These are phyloP conservation scores for Caenorhabditis doughertyi DNA, from an alignment of 2,888 invertebrate genomes.

Conservation along the genomic window DNA sequence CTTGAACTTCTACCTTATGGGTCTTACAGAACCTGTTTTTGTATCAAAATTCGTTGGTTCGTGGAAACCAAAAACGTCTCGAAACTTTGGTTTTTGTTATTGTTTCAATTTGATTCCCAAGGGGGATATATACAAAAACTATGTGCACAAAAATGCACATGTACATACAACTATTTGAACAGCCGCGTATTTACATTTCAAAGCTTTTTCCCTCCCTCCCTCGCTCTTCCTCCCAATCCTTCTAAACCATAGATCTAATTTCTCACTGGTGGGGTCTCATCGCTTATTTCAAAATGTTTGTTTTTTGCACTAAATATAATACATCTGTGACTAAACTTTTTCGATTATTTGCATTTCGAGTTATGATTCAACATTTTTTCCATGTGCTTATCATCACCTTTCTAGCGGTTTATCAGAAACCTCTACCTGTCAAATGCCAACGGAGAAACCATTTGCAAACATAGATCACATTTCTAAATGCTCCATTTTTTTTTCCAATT, in stretches of 20 bases:
- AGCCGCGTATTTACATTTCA: conserved; percentile 57
- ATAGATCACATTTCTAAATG: conserved; percentile 36
- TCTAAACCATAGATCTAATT: conserved; percentile 54
- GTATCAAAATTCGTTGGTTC: too few relatives aligned
- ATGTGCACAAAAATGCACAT: conserved; percentile 44
- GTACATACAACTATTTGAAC: conserved; percentile 58
- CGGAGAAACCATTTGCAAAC: conserved; percentile 22
- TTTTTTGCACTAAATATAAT: conserved; percentile 15
- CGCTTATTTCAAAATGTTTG: conserved; percentile 40
- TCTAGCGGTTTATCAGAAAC: conserved; percentile 25
- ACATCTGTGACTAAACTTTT: conserved; percentile 17
- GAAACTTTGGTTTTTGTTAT: not conserved
- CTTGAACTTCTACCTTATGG: too few relatives aligned
- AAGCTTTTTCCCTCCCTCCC: conserved; percentile 24
- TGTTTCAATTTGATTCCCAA: conserved; percentile 8
- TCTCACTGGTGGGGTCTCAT: conserved; percentile 26
- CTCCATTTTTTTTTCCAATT: not conserved
- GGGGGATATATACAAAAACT: not conserved
- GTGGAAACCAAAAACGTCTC: too few relatives aligned
- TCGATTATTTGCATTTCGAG: conserved; percentile 9
- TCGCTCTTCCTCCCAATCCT: conserved; percentile 6
- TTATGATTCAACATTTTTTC: conserved; percentile 22
- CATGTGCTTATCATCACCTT: conserved; percentile 11
- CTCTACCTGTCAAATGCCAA: conserved; percentile 20
- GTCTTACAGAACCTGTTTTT: too few relatives aligned